Conservation (phyloP, 1,140 invertebrate species). For the Heliconius hewitsoni region DNA sequence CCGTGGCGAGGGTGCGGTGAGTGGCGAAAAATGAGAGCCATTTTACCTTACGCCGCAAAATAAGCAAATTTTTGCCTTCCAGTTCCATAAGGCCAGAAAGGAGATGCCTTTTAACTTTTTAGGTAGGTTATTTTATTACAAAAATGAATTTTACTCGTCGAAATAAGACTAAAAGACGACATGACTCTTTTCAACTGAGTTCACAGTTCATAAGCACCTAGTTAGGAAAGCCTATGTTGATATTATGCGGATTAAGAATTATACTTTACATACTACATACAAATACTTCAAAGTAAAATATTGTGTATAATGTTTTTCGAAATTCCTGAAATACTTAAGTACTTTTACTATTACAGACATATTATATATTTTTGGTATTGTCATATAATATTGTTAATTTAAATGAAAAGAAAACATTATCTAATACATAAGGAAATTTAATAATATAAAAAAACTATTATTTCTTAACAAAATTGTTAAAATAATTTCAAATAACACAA, state of each 20-base stretch:
- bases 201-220: slow-evolving; percentile 41
- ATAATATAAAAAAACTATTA: not conserved
- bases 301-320: too few relatives aligned
- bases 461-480: not conserved
- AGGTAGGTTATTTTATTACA: slow-evolving; percentile 54
- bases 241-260: not conserved
- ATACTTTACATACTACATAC: not conserved
- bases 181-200: slow-evolving; percentile 40
- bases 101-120: slow-evolving; percentile 55
- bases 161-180: slow-evolving; percentile 48
- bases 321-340: too few relatives aligned
- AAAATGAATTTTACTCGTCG: slow-evolving; percentile 48
- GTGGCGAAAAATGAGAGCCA: slow-evolving; percentile 52
- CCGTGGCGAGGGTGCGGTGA: slow-evolving; percentile 44
- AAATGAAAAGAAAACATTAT: not conserved
- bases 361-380: too few relatives aligned
- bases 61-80: slow-evolving; percentile 56
- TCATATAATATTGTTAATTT: too few relatives aligned
- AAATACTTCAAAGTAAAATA: not conserved
- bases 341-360: too few relatives aligned
- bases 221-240: slow-evolving; percentile 7
- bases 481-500: not conserved
- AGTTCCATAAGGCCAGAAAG: slow-evolving; percentile 50
- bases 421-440: not conserved
- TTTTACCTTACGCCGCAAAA: slow-evolving; percentile 51